These are phyloP conservation scores for Aurelia sp. DNA, from an alignment of 30 jellyfish, hydroid and myxozoan species.

Conservation along the genomic window DNA sequence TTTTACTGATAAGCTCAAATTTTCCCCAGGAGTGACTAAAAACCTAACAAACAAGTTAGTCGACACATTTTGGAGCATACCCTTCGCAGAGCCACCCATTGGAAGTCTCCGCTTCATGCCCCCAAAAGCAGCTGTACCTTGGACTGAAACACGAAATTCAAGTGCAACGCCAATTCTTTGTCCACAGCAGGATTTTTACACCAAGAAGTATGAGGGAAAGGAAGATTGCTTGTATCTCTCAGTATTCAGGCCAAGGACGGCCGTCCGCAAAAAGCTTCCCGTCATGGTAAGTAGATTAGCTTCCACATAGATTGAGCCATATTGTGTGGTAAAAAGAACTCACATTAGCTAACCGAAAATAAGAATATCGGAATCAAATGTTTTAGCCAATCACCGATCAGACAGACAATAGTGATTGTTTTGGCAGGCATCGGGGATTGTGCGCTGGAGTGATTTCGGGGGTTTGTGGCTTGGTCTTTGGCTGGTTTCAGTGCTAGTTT, in stretches of 20 bases:
- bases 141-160: slow-evolving; percentile 25
- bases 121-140: slow-evolving; percentile 16
- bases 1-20: neutral
- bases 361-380: too few species aligned
- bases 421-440: too few species aligned
- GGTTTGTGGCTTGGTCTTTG: too few species aligned
- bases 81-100: slow-evolving; percentile 49
- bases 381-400: too few species aligned
- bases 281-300: slow-evolving; percentile 18
- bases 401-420: too few species aligned
- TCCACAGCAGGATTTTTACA: neutral
- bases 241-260: slow-evolving; percentile 8
- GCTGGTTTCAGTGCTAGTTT: too few species aligned
- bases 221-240: slow-evolving; percentile 45
- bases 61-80: slow-evolving; percentile 31
- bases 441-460: too few species aligned
- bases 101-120: slow-evolving; percentile 36
- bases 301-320: neutral
- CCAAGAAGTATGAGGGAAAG: neutral
- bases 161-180: neutral
- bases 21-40: neutral
- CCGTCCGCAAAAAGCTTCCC: slow-evolving; percentile 6
- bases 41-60: slow-evolving; percentile 7
- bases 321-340: neutral
- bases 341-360: too few species aligned